These are phyloP conservation scores for Drosophila subobscura DNA, from an alignment of 1,140 invertebrate genomes.

Conservation along the genomic window DNA sequence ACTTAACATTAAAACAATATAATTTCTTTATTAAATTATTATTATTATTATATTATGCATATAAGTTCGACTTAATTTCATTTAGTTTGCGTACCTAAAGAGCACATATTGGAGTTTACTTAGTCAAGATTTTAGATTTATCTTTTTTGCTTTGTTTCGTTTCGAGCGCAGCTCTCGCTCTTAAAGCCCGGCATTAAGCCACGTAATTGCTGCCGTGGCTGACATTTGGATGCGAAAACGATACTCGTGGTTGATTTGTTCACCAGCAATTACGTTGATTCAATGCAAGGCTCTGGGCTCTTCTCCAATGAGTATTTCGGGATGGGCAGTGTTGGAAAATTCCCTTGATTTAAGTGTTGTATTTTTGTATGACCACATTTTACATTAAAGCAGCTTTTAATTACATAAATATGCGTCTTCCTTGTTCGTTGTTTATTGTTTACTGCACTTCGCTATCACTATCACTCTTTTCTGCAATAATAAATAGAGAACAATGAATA, in stretches of 20 bases:
- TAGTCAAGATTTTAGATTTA: slow-evolving; percentile 35
- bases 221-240: slow-evolving; percentile 21
- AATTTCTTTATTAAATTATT: slow-evolving; percentile 53
- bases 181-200: slow-evolving; percentile 76
- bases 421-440: slow-evolving; percentile 60
- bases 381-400: slow-evolving; percentile 74
- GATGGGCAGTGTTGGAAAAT: slow-evolving; percentile 37
- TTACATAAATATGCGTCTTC: slow-evolving; percentile 47
- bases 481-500: neutral
- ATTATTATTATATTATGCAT: neutral
- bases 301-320: slow-evolving; percentile 42
- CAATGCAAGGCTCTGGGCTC: slow-evolving; percentile 72
- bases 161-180: slow-evolving; percentile 42
- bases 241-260: neutral
- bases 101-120: slow-evolving; percentile 67
- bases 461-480: slow-evolving; percentile 93
- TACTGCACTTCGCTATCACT: slow-evolving; percentile 95
- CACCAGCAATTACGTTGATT: slow-evolving; percentile 69
- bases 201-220: slow-evolving; percentile 63
- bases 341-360: slow-evolving; percentile 59
- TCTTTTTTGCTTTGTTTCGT: slow-evolving; percentile 25
- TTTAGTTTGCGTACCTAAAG: slow-evolving; percentile 76
- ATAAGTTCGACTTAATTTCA: slow-evolving; percentile 80
- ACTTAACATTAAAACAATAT: slow-evolving; percentile 78
- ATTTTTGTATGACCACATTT: slow-evolving; percentile 74